Percentiles rank a stretch among this genome's conserved stretches.
Conservation (phyloP, 2,888 invertebrate genomes). For the Aporophyla lueneburgensis region DNA sequence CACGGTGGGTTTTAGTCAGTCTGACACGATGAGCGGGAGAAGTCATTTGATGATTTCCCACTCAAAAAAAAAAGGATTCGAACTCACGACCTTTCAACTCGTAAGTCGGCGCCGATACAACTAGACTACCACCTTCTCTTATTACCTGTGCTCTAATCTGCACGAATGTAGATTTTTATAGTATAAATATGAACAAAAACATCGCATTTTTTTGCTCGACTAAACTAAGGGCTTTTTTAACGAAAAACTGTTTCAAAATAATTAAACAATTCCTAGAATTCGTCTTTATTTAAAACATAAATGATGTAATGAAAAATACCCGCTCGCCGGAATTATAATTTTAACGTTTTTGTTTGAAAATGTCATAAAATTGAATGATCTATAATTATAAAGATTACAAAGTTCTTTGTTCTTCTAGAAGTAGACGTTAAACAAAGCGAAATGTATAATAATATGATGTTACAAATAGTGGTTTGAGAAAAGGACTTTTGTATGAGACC, state of each 20-base stretch:
- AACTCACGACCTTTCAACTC: too few relatives aligned
- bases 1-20: too few relatives aligned
- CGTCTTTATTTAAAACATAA: not conserved
- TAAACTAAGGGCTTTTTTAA: not conserved
- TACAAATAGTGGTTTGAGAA: not conserved
- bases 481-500: not conserved
- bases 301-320: not conserved
- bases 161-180: not conserved
- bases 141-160: too few relatives aligned
- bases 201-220: not conserved
- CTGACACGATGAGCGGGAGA: too few relatives aligned
- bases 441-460: not conserved
- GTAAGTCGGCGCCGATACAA: too few relatives aligned
- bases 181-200: not conserved
- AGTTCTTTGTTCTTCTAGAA: not conserved
- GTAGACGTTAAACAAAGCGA: not conserved
- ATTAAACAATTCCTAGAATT: not conserved
- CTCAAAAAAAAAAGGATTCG: too few relatives aligned
- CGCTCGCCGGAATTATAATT: not conserved
- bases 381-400: not conserved
- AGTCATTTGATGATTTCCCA: too few relatives aligned
- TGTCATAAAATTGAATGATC: not conserved
- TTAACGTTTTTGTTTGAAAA: not conserved
- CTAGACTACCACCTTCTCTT: too few relatives aligned
- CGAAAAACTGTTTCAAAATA: not conserved